phyloP scores from a whole-genome alignment of 53 echinoderm and acorn worm genomes.

The Apostichopus leukothele region DNA sequence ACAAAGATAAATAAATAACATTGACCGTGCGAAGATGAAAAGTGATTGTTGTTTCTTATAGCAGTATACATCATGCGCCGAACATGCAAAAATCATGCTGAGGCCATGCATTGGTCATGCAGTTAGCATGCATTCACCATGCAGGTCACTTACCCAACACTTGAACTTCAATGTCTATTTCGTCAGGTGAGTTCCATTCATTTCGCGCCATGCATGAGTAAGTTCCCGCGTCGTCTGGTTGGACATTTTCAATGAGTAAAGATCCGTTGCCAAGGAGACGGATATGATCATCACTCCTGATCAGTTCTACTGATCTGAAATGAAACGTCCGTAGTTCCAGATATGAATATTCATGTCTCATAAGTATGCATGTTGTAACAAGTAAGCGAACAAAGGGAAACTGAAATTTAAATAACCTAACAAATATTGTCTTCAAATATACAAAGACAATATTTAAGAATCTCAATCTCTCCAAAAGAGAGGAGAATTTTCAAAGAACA shows the following conservation, averaged over 20 bases:
- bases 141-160: constrained; percentile 79
- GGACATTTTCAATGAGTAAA: constrained; percentile 64
- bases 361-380: too few relatives aligned
- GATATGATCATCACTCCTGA: constrained; percentile 57
- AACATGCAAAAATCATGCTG: not conserved
- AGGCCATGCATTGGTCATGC: constrained; percentile 41
- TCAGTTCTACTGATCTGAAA: constrained; percentile 51
- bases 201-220: constrained; percentile 88
- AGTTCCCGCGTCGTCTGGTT: constrained; percentile 80
- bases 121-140: constrained; percentile 10
- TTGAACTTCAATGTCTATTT: constrained; percentile 75
- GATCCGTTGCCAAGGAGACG: constrained; percentile 74
- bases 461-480: too few relatives aligned
- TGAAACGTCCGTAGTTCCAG: not conserved
- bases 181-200: constrained; percentile 84
- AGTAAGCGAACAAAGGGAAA: too few relatives aligned
- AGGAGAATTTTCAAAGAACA: too few relatives aligned
- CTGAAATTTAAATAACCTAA: too few relatives aligned
- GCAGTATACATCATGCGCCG: not conserved
- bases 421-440: too few relatives aligned
- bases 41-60: not conserved
- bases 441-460: too few relatives aligned
- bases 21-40: not conserved
- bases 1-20: not conserved
- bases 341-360: too few relatives aligned